These are phyloP conservation scores for Hydrolagus colliei DNA, from an alignment of 2,797 vertebrate species.

Conservation along the genomic window DNA sequence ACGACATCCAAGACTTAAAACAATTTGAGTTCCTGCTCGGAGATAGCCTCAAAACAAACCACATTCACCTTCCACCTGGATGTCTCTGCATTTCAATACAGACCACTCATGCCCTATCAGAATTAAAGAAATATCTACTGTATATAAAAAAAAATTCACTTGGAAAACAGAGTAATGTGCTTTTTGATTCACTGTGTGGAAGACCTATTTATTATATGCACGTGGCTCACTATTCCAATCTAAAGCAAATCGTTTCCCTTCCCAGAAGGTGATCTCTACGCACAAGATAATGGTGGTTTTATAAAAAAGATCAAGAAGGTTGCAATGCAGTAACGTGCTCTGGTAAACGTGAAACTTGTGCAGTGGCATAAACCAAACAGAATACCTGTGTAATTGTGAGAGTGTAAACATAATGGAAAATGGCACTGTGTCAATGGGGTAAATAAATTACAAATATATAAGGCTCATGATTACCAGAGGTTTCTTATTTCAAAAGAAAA, in stretches of 20 bases:
- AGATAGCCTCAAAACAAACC: neutral
- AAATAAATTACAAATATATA: neutral
- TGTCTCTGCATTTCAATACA: neutral
- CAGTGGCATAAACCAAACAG: neutral
- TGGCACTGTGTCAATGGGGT: neutral
- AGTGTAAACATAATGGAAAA: neutral
- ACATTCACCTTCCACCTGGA: neutral
- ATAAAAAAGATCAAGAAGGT: neutral
- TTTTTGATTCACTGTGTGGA: neutral
- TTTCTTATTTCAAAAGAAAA: neutral
- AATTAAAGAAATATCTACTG: neutral
- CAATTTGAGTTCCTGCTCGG: no score
- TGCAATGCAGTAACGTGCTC: neutral
- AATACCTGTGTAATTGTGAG: neutral
- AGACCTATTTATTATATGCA: neutral
- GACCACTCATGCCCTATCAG: neutral
- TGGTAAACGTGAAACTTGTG: neutral
- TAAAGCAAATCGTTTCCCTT: neutral
- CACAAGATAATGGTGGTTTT: neutral
- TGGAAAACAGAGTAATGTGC: neutral
- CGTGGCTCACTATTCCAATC: neutral
- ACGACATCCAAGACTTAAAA: no score
- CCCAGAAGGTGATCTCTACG: neutral
- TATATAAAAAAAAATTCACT: neutral
- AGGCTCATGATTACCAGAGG: no score